Percentiles rank a stretch among this genome's conserved stretches.
phyloP scores from a whole-genome alignment of 2,888 invertebrate species.

The Apamea anceps region DNA sequence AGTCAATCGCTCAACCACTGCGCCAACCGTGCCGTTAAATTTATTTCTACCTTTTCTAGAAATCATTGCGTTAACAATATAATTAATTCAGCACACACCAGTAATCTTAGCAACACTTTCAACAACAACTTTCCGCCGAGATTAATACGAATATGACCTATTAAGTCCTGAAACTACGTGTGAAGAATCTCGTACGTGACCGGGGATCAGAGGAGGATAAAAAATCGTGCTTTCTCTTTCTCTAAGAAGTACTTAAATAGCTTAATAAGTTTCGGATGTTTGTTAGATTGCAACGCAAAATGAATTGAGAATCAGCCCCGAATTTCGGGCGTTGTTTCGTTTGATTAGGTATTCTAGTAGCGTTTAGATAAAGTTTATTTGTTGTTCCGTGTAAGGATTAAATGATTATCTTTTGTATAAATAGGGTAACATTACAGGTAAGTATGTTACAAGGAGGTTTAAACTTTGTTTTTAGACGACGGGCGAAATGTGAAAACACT shows the following conservation, averaged over 20 bases:
- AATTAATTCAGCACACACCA: slow-evolving; percentile 57
- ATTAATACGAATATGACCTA: slow-evolving; percentile 69
- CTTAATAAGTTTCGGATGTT: slow-evolving; percentile 70
- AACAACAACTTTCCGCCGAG: slow-evolving; percentile 58
- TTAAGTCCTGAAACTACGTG: slow-evolving; percentile 68
- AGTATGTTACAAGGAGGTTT: neutral
- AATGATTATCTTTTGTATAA: slow-evolving; percentile 4
- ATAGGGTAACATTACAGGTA: slow-evolving; percentile 10
- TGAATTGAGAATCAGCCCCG: slow-evolving; percentile 59
- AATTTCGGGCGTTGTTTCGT: slow-evolving; percentile 32
- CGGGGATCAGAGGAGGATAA: slow-evolving; percentile 36
- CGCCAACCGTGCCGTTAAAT: no score
- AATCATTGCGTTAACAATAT: slow-evolving; percentile 20
- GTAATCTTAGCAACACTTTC: slow-evolving; percentile 43
- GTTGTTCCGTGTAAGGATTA: slow-evolving; percentile 26
- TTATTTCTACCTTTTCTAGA: neutral
- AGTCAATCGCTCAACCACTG: no score
- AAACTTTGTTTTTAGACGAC: neutral
- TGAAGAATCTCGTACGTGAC: slow-evolving; percentile 65
- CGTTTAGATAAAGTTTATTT: slow-evolving; percentile 41
- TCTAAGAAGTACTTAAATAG: slow-evolving; percentile 64
- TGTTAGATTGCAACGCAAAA: slow-evolving; percentile 69
- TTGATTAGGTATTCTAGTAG: slow-evolving; percentile 53
- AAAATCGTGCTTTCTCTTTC: slow-evolving; percentile 35
- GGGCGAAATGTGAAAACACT: neutral